Evolutionary conservation across 2,888 invertebrate species (phyloP), one percentile per base, ranked within the genome.

Genomic region (Gymnoscelis rufifasciata): DNA sequence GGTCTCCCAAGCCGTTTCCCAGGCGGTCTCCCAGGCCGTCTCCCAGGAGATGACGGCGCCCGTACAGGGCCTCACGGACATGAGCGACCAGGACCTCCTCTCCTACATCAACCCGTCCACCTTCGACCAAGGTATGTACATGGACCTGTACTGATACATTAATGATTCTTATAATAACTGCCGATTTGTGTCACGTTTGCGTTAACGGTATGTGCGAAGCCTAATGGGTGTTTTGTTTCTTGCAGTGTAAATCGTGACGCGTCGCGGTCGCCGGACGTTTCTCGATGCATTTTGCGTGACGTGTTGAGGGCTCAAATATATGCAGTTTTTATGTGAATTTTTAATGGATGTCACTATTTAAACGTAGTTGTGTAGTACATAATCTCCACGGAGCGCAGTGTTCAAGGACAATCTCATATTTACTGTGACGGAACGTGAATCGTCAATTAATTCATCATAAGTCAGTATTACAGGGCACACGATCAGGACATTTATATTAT

Each of bases 91-190:
- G 78, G 96, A 96, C 83, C 90, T 96, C 60, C 91, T 96, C 61
- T 95, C 93, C 75, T 95, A 95, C 82, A 96, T 96, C 61, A 95
- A 96, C 88, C 94, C 96, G 39, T 94, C 93, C 89, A 94, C 95
- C 77, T 96, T 96, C 78, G 96, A 95, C 83, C 93, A 93, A 90
- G 91, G 93, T 93, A 89, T 88, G 90, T 86, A 74, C 65, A 69
- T 77, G 71, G 74, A 76, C 50, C 74, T 71, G 58, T 77, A 69
- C 55, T 42, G 36, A 43, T 46, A 23, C 36, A 52, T 76, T 77
- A 73, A 78, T 62, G 57, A 71, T 78, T 79, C 76, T 59, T 71
- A 68, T 79, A 75, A 64, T 63, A 73, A 78, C 78, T 78, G 81
- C 80, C 59, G 43, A 40, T 39, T 37, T 37, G 43, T 43, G 43